Base-by-base conservation (phyloP, 2,113 vertebrate species). In the Rhagologus leucostigma region DNA sequence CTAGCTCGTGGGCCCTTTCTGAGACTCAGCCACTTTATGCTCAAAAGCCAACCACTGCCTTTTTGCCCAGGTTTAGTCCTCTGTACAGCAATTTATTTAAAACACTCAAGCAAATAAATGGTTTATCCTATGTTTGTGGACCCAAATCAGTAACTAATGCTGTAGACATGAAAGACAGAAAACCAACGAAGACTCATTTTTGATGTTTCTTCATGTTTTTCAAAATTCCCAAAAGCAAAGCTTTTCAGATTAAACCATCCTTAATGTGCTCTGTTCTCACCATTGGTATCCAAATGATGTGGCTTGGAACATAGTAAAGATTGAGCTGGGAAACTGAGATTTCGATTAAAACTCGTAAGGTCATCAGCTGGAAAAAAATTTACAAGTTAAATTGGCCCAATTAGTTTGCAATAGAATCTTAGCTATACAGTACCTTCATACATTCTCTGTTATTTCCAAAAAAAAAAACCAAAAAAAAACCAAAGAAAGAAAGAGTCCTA, bases 401-500 rank as follows among this genome's bases (percentile, higher is more conserved):
- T 50, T 50, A 82, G 30, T 17, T 68, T 21, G 6, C 33, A 50
- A 55, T 56, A 87, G 47, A 64, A 32, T 79, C 33, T 81, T 87
- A 47, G 17, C 27, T 52, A 8, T 44, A 46, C 2, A 33, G 27
- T 11, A 74, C 12, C 10, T 50, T 49, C 55, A 29, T 17, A 53
- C 1, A 20, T 19, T n/a, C 7, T 52, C 11, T 39, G 4, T 13
- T 65, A 30, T 53, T 62, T 84, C 14, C 3, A 3, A 35, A 16
- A 41, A 52, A 33, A n/a, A n/a, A 39, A 18, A 17, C 7, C 17
- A 3, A 70, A 16, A 39, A 9, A 46, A 9, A 44, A 37, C 3
- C 9, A 21, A 32, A 23, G 1, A 23, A 24, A 35, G 16, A 32
- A n/a, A 69, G 7, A 1, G 3, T 3, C 0, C 1, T 21, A 11